phyloP scores from a whole-genome alignment of 2,888 invertebrate genomes.

The Ennomos fuscantarius region DNA sequence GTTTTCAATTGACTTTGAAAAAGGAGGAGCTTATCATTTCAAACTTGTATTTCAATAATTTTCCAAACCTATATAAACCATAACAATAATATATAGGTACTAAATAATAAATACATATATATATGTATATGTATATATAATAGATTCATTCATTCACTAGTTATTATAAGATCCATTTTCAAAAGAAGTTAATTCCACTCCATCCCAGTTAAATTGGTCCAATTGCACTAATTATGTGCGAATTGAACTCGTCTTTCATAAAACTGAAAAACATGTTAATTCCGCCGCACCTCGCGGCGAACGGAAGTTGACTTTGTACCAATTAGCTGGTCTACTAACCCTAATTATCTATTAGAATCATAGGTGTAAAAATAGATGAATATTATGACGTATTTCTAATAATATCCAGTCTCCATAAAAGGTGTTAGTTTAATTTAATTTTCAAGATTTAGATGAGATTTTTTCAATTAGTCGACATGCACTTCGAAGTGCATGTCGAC shows the following conservation, averaged over 20 bases:
- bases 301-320: slow-evolving; percentile 28
- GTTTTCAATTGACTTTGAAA: no score
- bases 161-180: not conserved
- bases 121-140: no score
- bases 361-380: not conserved
- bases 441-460: no score
- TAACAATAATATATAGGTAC: no score
- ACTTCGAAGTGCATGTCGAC: no score
- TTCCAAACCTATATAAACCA: no score
- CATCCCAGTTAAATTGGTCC: slow-evolving; percentile 46
- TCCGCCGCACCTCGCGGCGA: slow-evolving; percentile 26
- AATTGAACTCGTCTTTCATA: slow-evolving; percentile 51
- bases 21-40: no score
- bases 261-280: slow-evolving; percentile 38
- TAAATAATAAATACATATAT: no score
- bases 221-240: slow-evolving; percentile 57
- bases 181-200: slow-evolving; percentile 44
- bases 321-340: slow-evolving; percentile 25
- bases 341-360: slow-evolving; percentile 8
- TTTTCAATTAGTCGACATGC: no score
- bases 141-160: no score
- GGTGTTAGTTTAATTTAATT: no score
- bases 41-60: no score
- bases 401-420: not conserved
- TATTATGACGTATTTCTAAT: not conserved